A percentile compares a stretch with the other conserved stretches of the same genome.
phyloP scores from a whole-genome alignment of 23 tunicate genomes.

The Styela plicata region DNA sequence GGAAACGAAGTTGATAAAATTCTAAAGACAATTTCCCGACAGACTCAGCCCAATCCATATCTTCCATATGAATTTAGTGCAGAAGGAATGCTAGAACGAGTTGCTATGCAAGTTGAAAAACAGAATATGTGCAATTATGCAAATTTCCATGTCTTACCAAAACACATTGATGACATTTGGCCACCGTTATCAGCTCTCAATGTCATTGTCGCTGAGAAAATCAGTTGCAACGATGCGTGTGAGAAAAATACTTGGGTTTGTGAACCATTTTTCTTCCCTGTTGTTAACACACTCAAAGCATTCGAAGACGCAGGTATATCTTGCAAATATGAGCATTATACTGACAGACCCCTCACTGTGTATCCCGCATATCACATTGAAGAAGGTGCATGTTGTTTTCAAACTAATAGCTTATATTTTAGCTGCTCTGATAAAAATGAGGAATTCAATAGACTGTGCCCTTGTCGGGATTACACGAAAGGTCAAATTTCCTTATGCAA shows the following conservation, averaged over 20 bases:
- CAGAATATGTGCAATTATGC: slow-evolving; percentile 8
- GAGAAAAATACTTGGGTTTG: not conserved
- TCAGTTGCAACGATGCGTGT: slow-evolving; percentile 5
- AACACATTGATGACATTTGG: too few relatives aligned
- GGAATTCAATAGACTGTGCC: not conserved
- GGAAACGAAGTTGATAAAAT: not conserved
- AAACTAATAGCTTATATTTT: not conserved
- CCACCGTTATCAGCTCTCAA: not conserved
- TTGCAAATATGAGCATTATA: not conserved
- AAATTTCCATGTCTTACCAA: not conserved
- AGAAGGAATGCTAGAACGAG: slow-evolving; percentile 33
- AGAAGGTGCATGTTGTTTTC: slow-evolving; percentile 8
- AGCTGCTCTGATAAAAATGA: not conserved
- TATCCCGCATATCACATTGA: not conserved
- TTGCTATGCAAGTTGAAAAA: not conserved
- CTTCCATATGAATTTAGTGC: slow-evolving; percentile 19
- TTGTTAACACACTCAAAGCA: not conserved
- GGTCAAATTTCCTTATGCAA: slow-evolving; percentile 19
- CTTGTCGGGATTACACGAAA: not conserved
- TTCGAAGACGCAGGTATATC: not conserved
- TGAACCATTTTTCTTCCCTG: slow-evolving; percentile 8
- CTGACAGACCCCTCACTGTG: not conserved
- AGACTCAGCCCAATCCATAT: not conserved
- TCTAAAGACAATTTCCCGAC: not conserved
- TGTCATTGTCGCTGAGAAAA: not conserved